Base-by-base conservation (phyloP, 2,888 invertebrate genomes). In the Megamerina dolium region DNA sequence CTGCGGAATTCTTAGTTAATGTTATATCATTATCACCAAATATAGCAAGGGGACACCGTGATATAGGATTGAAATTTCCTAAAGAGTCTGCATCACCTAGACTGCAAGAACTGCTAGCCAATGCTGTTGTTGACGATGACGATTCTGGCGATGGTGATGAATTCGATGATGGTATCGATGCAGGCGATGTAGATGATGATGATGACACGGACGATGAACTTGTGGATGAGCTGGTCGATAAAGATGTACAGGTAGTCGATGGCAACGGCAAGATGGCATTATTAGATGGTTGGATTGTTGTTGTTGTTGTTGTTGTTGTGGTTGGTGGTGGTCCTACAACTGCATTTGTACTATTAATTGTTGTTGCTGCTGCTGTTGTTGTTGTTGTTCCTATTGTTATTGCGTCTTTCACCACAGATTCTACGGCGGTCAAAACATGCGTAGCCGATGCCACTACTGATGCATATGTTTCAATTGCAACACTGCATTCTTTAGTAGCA, bases 21-120 rank as follows among this genome's bases (percentile, higher is more conserved):
- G 64, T 66, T 26, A 66, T 66, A 33, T 65, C 64, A 51, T 66
- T 64, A 29, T 66, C 67, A 19, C 57, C 58, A 41, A 65, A 66
- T 4, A 62, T 54, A 20, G 61, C 67, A 35, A 66, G 56, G 17
- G 67, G 64, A 41, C 66, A 65, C 19, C 42, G 34, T 4, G n/a
- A 35, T 5, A 18, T 18, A n/a, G 40, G 13, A 12, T n/a, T n/a
- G 19, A 19, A 20, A 20, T 13, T 19, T 14, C 18, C 33, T 19
- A 23, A 8, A 23, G 33, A 19, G 17, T 31, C 4, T 10, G 34
- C 41, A 31, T 30, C 29, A 12, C 34, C 32, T 5, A 38, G 29
- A 8, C 27, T 37, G 13, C 41, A 17, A 40, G 29, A 16, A 36
- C 26, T 36, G 19, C 53, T 33, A 30, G 38, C 40, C 27, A 27